Base-by-base conservation (phyloP, 2,797 vertebrate species). In the Hemitrygon akajei region DNA sequence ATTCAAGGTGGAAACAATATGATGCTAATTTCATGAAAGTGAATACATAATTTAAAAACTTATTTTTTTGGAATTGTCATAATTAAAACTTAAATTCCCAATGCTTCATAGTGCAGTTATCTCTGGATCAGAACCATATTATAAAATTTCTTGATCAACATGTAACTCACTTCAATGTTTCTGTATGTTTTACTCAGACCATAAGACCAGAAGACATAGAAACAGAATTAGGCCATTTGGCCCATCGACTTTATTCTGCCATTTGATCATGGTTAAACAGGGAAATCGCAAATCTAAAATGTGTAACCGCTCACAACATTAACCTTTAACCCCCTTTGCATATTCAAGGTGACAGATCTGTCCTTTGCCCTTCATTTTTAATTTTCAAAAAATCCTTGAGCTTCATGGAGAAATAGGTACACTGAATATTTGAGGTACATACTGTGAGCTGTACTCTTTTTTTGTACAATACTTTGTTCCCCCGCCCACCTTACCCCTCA, bases 1-100 rank as follows among this genome's bases (percentile, higher is more conserved):
- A 27, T 93, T 76, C 91, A 93, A 30, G 1, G 12, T 66, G 34
- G 10, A 30, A 56, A 56, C 37, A 56, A 34, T 92, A 69, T 22
- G 27, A 87, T 63, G 30, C n/a, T 63, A 27, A 37, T n/a, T 69
- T 69, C 60, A 89, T 69, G n/a, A 34, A 89, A 66, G 60, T 34
- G 12, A n/a, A 93, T 30, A 22, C 47, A 93, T 69, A 56, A 93
- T 75, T 76, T 30, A 20, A 92, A 92, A 75, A 27, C 22, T 73
- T 2, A 0, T 76, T 93, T 58, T 58, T 56, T 76, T 93, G 63
- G 71, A 11, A 56, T 30, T 16, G 56, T 25, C 1, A 47, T 9
- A 91, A 10, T 91, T 40, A 63, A 47, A 75, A 93, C 91, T 30
- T 92, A 56, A 76, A 91, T 71, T 91, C 71, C 34, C 22, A 27